These are phyloP conservation scores for Salmo trutta DNA, from an alignment of 2,797 vertebrate species.

Conservation along the genomic window DNA sequence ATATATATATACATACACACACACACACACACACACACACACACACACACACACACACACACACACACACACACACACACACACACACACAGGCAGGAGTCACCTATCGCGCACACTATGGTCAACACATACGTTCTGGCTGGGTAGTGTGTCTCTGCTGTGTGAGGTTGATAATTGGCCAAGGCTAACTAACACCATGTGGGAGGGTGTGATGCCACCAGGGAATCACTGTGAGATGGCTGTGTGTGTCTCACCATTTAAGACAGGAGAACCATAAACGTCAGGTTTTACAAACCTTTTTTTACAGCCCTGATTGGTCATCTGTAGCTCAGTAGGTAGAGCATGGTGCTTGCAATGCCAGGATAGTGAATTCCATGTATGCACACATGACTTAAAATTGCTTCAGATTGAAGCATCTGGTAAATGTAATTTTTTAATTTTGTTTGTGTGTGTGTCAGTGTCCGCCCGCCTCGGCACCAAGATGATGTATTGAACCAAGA, in stretches of 20 bases:
- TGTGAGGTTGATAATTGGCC: background rate
- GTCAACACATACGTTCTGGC: background rate
- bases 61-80: background rate
- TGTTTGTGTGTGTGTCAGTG: background rate
- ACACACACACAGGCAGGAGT: background rate
- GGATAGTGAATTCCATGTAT: too few relatives aligned
- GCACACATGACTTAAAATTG: too few relatives aligned
- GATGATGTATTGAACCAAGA: background rate
- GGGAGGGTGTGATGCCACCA: background rate
- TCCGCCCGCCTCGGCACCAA: background rate
- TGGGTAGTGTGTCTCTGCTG: background rate
- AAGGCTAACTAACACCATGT: background rate
- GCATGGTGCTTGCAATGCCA: too few relatives aligned
- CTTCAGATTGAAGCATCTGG: too few relatives aligned
- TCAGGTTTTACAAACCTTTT: too few relatives aligned
- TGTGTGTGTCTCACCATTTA: background rate
- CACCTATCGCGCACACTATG: background rate
- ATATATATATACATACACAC: background rate
- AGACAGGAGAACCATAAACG: too few relatives aligned
- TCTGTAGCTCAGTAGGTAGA: too few relatives aligned
- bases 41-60: background rate
- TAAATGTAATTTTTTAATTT: too few relatives aligned
- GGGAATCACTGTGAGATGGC: background rate
- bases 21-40: background rate
- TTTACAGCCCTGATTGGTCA: too few relatives aligned